A percentile compares a stretch with the other conserved stretches of the same genome.
phyloP scores from a whole-genome alignment of 2,113 vertebrate species.

The Mus spicilegus region DNA sequence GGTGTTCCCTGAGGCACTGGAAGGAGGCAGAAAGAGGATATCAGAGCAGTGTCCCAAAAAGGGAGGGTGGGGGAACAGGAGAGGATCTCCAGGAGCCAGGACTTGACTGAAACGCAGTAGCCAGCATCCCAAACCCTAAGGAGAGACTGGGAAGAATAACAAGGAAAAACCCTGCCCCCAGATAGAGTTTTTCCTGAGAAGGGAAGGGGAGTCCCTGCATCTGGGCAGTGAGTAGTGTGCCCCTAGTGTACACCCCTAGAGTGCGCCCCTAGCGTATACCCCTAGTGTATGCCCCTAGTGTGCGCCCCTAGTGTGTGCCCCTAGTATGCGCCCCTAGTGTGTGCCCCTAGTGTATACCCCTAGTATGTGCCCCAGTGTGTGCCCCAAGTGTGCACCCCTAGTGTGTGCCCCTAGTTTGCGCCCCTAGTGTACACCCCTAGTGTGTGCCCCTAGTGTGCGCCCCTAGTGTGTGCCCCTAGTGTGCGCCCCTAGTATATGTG shows the following conservation, averaged over 20 bases:
- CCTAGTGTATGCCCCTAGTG: too few relatives aligned
- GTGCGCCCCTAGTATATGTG: fast-evolving
- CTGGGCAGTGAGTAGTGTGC: too few relatives aligned
- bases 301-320: fast-evolving
- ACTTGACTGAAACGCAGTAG: too few relatives aligned
- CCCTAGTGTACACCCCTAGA: fast-evolving
- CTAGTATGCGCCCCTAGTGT: too few relatives aligned
- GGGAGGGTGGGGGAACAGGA: too few relatives aligned
- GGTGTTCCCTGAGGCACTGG: too few relatives aligned
- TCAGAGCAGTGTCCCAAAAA: too few relatives aligned
- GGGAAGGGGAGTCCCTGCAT: fast-evolving
- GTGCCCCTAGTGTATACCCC: too few relatives aligned
- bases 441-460: too few relatives aligned
- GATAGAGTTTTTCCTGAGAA: background rate
- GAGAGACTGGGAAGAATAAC: fast-evolving
- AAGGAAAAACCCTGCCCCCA: background rate
- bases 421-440: fast-evolving
- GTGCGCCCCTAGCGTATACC: too few relatives aligned
- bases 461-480: fast-evolving
- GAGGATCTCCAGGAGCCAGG: background rate
- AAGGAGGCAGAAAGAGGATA: too few relatives aligned
- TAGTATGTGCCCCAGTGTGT: fast-evolving
- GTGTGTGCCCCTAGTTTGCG: too few relatives aligned
- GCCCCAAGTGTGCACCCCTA: fast-evolving
- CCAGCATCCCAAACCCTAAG: background rate